phyloP scores from a whole-genome alignment of 2,888 invertebrate genomes.

The Xanthia icteritia region DNA sequence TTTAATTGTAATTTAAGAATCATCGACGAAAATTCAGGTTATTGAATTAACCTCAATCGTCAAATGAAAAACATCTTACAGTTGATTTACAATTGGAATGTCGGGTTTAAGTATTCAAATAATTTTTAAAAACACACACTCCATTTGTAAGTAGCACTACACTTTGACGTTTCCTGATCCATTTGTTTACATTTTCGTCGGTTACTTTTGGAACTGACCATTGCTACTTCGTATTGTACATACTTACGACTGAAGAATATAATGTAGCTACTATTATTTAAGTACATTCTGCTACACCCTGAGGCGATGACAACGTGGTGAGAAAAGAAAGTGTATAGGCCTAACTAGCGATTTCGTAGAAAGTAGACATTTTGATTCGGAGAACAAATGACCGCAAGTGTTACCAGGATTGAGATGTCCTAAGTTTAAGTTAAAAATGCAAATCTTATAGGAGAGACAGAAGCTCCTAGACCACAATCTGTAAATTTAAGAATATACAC shows the following conservation, averaged over 20 bases:
- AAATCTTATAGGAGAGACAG: background rate
- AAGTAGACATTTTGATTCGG: constrained; percentile 5
- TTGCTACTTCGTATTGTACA: background rate
- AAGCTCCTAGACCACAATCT: background rate
- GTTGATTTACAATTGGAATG: too few species aligned
- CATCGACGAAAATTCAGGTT: background rate
- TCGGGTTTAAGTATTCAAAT: background rate
- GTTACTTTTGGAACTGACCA: too few species aligned
- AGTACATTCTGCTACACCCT: constrained; percentile 14
- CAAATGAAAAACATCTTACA: background rate
- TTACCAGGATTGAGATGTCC: background rate
- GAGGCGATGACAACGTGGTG: background rate
- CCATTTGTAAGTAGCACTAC: background rate
- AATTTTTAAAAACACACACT: background rate
- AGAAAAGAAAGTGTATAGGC: constrained; percentile 27
- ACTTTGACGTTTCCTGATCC: background rate
- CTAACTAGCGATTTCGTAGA: background rate
- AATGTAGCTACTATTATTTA: background rate
- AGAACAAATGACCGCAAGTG: background rate
- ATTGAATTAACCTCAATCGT: background rate
- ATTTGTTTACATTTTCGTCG: background rate
- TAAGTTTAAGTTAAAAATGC: background rate
- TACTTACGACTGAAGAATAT: background rate
- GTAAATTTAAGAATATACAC: background rate
- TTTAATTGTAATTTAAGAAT: background rate